Evolutionary conservation across 2,113 vertebrate species (phyloP).

Genomic region (Cavia porcellus): DNA sequence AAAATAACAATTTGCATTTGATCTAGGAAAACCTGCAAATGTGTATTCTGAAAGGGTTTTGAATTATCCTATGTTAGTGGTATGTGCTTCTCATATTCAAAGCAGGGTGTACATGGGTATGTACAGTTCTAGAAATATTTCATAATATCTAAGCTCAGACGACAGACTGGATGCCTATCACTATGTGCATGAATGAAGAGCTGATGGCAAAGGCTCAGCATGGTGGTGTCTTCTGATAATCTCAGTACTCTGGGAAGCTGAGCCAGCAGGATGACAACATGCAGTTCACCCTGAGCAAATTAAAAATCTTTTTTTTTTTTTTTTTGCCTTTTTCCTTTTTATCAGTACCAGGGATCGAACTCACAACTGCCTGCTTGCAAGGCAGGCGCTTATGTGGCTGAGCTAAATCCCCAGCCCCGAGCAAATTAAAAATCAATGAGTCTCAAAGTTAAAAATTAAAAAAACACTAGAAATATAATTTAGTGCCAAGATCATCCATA

Average conservation of each 20-base stretch:
- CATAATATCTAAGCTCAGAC: not conserved
- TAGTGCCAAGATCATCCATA: not conserved
- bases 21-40: not conserved
- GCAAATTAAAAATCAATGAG: not conserved
- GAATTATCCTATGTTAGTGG: not conserved
- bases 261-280: not conserved
- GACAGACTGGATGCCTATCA: not conserved
- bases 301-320: not conserved
- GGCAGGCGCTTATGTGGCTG: no score
- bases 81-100: not conserved
- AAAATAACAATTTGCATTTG: not conserved
- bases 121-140: not conserved
- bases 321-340: no score
- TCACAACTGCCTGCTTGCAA: no score
- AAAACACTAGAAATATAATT: not conserved
- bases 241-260: not conserved
- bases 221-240: not conserved
- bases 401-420: no score
- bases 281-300: not conserved
- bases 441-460: not conserved
- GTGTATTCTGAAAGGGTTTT: not conserved
- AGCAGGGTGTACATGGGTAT: not conserved
- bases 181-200: not conserved
- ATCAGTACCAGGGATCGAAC: no score
- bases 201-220: not conserved